Base-by-base conservation (phyloP, 2,797 vertebrate genomes). In the Selene dorsalis region DNA sequence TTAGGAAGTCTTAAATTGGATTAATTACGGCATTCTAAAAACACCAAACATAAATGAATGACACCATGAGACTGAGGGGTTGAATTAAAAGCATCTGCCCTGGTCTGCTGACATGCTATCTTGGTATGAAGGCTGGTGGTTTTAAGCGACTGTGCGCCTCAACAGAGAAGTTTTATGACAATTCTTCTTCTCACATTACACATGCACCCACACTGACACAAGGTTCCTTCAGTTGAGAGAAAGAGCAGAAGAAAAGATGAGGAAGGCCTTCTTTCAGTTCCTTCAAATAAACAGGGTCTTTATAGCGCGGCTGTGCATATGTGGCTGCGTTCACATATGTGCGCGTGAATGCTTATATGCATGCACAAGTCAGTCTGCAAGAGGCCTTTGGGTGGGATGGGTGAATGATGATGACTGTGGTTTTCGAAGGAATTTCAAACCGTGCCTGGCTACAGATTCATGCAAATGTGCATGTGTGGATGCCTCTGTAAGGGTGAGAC, bases 251-350 rank as follows among this genome's bases (percentile, higher is more conserved):
- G 77, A 75, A 69, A 62, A 79, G 85, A 90, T 83, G 90, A 90
- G 86, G 88, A 93, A 93, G 92, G 88, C 85, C 87, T 89, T 92
- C 88, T 94, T 94, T 95, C 93, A 92, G 89, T 94, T 95, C 94
- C 94, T 87, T 86, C 83, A 91, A 86, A 89, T 84, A 91, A 92
- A 89, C 79, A 80, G 45, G 64, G 72, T 84, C 88, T 87, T 78
- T 66, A 65, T 62, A 68, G 64, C 77, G 75, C 72, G 74, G 75
- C 70, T 13, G 56, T 41, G 77, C 32, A 22, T 22, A 57, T 43
- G 38, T 12, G 62, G 20, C 22, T 66, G 57, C 8, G 5, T 73
- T 47, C 4, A 18, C 56, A 65, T 22, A 12, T 45, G 65, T 48
- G 18, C 60, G 39, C 24, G 35, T 65, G 47, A 41, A 17, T 68